A percentile compares a stretch with the other conserved stretches of the same genome.
Conservation (phyloP, 2,888 invertebrate species). For the Ophion costatus region DNA sequence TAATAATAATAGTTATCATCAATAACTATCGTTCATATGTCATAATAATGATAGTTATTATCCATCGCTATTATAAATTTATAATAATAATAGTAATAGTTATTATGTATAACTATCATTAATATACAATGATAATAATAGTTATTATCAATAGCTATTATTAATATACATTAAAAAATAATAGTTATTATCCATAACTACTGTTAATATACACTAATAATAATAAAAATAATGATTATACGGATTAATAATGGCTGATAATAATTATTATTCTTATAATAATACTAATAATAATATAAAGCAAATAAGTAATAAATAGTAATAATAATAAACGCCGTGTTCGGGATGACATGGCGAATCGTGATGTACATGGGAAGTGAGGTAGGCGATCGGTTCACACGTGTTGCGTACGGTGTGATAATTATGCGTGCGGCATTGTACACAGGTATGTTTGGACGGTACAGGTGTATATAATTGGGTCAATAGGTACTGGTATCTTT, state of each 20-base stretch:
- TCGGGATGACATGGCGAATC: constrained; percentile 41
- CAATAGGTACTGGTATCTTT: background rate
- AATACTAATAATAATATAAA: constrained; percentile 10
- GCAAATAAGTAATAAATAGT: constrained; percentile 11
- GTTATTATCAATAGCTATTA: background rate
- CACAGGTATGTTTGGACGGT: constrained; percentile 45
- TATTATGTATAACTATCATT: no score
- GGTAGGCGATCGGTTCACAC: constrained; percentile 31
- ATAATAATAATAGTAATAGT: background rate
- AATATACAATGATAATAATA: background rate
- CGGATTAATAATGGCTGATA: background rate
- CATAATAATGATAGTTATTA: background rate
- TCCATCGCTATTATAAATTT: background rate
- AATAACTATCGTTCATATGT: no score
- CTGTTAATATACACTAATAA: no score
- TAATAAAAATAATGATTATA: no score
- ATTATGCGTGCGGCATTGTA: constrained; percentile 54
- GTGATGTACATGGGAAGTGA: constrained; percentile 27
- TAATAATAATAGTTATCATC: background rate
- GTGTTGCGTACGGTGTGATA: constrained; percentile 62
- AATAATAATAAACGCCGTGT: constrained; percentile 34
- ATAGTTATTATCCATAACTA: background rate
- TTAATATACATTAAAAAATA: background rate
- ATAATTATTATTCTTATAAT: constrained; percentile 2
- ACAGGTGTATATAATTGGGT: constrained; percentile 26